Conservation (phyloP, 2,888 invertebrate species). For the Conchocele bisecta region DNA sequence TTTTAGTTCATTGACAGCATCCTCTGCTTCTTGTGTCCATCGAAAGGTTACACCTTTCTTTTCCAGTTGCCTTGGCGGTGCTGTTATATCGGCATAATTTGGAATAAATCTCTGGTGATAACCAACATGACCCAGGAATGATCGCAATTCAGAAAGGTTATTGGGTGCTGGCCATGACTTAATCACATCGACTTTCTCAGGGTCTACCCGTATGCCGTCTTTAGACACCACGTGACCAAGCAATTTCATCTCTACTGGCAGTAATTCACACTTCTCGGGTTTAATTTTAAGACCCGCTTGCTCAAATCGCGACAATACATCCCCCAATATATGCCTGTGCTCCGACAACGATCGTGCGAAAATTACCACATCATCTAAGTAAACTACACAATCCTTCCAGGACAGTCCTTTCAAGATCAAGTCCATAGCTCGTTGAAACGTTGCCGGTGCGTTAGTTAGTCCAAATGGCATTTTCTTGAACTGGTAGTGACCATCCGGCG, state of each 20-base stretch:
- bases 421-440: conserved; percentile 22
- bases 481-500: conserved; percentile 11
- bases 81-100: conserved; percentile 2
- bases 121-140: conserved; percentile 14
- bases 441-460: conserved; percentile 1
- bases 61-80: background rate
- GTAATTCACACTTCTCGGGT: conserved; percentile 15
- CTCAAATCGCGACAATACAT: background rate
- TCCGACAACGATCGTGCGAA: conserved; percentile 10
- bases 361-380: conserved; percentile 25
- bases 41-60: background rate
- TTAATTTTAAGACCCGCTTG: conserved; percentile 15
- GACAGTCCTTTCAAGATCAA: conserved; percentile 6
- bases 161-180: conserved; percentile 5
- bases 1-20: conserved; percentile 4
- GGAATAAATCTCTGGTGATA: conserved; percentile 11
- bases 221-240: conserved; percentile 16
- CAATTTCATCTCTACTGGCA: conserved; percentile 2
- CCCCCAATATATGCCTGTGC: background rate
- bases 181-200: conserved; percentile 7
- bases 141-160: conserved; percentile 3
- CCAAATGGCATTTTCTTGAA: conserved; percentile 13
- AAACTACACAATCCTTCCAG: conserved; percentile 4
- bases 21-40: background rate
- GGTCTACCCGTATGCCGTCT: conserved; percentile 7